A percentile compares a stretch with the other conserved stretches of the same genome.
Conservation (phyloP, 2,797 vertebrate genomes). For the Cynopterus sphinx region DNA sequence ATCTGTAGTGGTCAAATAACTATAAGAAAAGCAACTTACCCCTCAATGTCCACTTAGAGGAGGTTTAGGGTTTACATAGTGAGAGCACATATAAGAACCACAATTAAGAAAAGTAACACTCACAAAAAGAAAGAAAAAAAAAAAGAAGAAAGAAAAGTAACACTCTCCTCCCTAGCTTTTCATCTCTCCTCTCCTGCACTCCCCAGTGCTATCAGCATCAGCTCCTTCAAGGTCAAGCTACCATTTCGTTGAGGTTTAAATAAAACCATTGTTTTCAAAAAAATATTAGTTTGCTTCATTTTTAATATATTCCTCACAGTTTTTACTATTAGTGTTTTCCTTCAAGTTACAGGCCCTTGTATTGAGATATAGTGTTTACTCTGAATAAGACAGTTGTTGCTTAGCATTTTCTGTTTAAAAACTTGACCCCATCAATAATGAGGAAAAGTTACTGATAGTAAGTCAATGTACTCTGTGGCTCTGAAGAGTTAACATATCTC, state of each 20-base stretch:
- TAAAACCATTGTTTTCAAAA: neutral
- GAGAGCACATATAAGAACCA: neutral
- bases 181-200: neutral
- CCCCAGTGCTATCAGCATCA: neutral
- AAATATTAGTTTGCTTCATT: neutral
- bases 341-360: neutral
- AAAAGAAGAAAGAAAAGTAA: neutral
- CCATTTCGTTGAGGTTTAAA: neutral
- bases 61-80: neutral
- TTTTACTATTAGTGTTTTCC: neutral
- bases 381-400: neutral
- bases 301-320: neutral
- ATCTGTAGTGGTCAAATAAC: neutral
- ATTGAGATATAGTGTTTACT: neutral
- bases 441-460: neutral
- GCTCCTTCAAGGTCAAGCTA: neutral
- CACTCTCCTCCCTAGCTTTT: accelerated
- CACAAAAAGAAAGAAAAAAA: no score
- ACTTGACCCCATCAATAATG: neutral
- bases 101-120: neutral
- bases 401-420: constrained; percentile 11
- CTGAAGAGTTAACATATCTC: neutral
- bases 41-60: neutral
- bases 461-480: neutral
- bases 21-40: neutral